A percentile compares a stretch with the other conserved stretches of the same genome.
Evolutionary conservation across 2,797 vertebrate species (phyloP).

Genomic region (Margarornis squamiger): DNA sequence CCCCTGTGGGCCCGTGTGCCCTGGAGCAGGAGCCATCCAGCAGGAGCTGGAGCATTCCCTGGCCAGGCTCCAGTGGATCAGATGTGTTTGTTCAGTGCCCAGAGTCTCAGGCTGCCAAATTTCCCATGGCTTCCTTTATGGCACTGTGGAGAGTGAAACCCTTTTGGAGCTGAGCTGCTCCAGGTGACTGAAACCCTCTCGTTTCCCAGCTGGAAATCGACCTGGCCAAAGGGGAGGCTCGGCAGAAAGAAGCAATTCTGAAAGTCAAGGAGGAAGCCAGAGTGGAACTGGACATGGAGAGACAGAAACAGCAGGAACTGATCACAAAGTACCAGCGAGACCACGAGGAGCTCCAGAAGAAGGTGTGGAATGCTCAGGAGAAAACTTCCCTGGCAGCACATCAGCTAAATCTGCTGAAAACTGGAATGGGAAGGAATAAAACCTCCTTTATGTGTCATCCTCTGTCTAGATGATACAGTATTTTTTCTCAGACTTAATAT

Average conservation of each 20-base stretch:
- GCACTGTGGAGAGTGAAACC: background rate
- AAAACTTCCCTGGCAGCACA: background rate
- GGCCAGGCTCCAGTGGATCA: background rate
- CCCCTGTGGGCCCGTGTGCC: background rate
- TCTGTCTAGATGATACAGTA: background rate
- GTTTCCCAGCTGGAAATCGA: conserved; percentile 74
- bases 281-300: conserved; percentile 77
- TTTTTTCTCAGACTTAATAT: background rate
- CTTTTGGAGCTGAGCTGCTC: background rate
- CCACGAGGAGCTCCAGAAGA: conserved; percentile 73
- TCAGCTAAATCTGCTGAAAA: background rate
- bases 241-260: conserved; percentile 73
- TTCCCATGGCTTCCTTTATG: background rate
- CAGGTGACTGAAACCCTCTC: background rate
- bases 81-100: background rate
- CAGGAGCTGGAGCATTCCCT: background rate
- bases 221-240: conserved; percentile 72
- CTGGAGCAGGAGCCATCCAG: background rate
- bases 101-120: background rate
- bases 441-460: background rate
- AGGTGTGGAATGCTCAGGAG: conserved; percentile 70
- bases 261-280: conserved; percentile 74
- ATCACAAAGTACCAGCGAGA: conserved; percentile 76
- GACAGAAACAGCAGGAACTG: conserved; percentile 79
- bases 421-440: background rate